Percentiles rank a stretch among this genome's conserved stretches.
phyloP scores from a whole-genome alignment of 2,797 vertebrate species.

The Periophthalmus magnuspinnatus region DNA sequence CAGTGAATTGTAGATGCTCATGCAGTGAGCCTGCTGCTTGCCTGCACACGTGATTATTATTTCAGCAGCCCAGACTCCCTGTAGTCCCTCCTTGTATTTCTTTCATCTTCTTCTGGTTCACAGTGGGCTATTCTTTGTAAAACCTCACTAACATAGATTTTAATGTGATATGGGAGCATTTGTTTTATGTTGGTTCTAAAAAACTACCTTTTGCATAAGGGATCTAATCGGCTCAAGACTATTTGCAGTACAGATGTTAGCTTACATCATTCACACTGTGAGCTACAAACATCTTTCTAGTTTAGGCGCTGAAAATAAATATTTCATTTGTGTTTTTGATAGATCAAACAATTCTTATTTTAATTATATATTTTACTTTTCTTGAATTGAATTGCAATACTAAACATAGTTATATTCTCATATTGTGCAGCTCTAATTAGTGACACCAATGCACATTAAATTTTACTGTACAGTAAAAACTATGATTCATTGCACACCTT shows the following conservation, averaged over 20 bases:
- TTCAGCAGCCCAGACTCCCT: conserved; percentile 29
- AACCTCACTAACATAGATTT: not conserved
- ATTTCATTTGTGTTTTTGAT: conserved; percentile 4
- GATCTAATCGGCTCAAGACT: not conserved
- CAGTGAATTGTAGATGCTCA: conserved; percentile 29
- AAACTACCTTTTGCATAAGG: not conserved
- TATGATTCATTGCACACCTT: not conserved
- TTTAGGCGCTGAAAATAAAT: conserved; percentile 8
- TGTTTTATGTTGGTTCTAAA: not conserved
- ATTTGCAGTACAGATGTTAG: not conserved
- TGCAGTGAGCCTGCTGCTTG: conserved; percentile 12
- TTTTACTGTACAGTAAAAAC: not conserved
- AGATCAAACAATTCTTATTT: not conserved
- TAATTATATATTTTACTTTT: not conserved
- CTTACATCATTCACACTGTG: conserved; percentile 6
- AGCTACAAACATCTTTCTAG: not conserved
- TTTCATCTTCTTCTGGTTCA: conserved; percentile 26
- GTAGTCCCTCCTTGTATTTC: conserved; percentile 9
- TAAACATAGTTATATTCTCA: not conserved
- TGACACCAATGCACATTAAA: not conserved
- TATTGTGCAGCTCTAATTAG: not conserved
- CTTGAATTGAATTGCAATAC: not conserved
- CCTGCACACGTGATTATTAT: conserved; percentile 40
- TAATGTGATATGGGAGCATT: not conserved
- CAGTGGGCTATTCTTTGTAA: conserved; percentile 12